Base-by-base conservation (phyloP, 2,113 vertebrate genomes). In the Entomyzon cyanotis region DNA sequence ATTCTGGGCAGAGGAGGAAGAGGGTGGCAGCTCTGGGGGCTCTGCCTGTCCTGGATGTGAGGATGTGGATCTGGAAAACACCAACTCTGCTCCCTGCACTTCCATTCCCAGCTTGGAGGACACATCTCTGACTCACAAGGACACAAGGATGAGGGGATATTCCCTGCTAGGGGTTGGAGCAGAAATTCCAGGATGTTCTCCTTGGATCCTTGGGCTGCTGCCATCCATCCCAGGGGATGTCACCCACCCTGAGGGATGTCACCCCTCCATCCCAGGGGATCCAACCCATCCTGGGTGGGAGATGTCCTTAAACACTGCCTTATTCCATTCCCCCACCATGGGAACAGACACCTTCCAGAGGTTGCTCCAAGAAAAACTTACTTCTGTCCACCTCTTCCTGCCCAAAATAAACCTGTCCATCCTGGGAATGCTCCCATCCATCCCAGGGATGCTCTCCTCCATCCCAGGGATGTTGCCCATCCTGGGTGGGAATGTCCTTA, bases 81-180 rank as follows among this genome's bases (percentile, higher is more conserved):
- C 24, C 55, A 53, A 22, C 27, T 13, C 37, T 37, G 3, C 13
- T 44, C 31, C 3, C 18, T 4, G 28, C 21, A 6, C 25, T 67
- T 42, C 20, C 52, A 56, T 2, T 10, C 46, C 30, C 59, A 37
- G 50, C 41, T 69, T 44, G 70, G 33, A 56, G 58, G 52, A 15
- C 47, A n/a, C 19, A 7, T 2, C 49, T 58, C 37, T 44, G 21
- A 6, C 70, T 16, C 19, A 7, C 3, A 12, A 1, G 4, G 42
- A 28, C 60, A 5, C 1, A 3, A 21, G 78, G 33, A 24, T 37
- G 37, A 10, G 11, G 39, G 53, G 0, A 1, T 15, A 68, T 25
- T 33, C 63, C 27, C 15, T 1, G 2, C 33, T 3, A 1, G 7
- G 30, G 15, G 79, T 1, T 2, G 53, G 16, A 65, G 19, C 39